Conservation (phyloP, 2,113 vertebrate species). For the Sitta europaea region DNA sequence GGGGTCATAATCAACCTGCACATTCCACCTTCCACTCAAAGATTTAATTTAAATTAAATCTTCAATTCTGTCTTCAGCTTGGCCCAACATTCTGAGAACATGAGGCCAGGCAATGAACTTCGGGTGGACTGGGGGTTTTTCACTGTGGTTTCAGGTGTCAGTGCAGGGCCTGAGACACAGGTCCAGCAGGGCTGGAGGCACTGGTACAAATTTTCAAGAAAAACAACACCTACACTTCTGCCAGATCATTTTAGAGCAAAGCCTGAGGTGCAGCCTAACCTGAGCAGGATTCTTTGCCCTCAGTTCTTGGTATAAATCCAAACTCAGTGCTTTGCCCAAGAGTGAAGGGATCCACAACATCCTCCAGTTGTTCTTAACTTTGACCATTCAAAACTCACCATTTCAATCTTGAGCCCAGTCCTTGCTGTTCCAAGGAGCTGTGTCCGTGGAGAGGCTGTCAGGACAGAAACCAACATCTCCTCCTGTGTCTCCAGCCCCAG, state of each 20-base stretch:
- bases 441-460: neutral
- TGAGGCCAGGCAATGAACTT: neutral
- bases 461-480: neutral
- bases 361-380: neutral
- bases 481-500: neutral
- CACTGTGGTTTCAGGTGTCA: neutral
- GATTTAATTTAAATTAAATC: neutral
- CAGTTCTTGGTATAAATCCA: neutral
- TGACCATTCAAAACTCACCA: accelerated
- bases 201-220: neutral
- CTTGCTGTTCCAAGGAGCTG: neutral
- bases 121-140: neutral
- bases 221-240: neutral
- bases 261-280: neutral
- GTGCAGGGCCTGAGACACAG: neutral
- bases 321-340: accelerated
- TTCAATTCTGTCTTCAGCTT: neutral
- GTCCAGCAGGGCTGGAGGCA: neutral
- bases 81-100: accelerated
- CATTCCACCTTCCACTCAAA: neutral
- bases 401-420: neutral
- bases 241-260: neutral
- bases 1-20: accelerated
- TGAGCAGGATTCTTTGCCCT: neutral
- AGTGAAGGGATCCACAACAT: neutral